These are phyloP conservation scores for Cyrtonyx montezumae DNA, from an alignment of 2,113 vertebrate species.

Conservation along the genomic window DNA sequence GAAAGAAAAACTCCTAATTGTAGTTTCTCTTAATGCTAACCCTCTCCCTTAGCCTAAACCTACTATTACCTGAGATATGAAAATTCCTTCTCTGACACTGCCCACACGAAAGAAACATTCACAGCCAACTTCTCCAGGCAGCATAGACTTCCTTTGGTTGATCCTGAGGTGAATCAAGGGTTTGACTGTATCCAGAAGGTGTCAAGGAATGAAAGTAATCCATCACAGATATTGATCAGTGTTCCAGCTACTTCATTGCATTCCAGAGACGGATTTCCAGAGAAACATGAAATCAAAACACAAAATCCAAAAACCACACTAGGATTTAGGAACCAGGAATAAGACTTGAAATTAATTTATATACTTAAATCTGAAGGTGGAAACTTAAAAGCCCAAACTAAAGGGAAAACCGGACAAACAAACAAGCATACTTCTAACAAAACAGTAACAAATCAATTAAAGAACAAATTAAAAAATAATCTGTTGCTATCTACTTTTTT, in stretches of 20 bases:
- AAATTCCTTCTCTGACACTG: neutral
- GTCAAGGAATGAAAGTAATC: neutral
- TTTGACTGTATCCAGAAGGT: rapidly evolving
- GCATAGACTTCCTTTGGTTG: neutral
- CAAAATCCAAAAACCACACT: neutral
- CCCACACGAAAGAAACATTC: neutral
- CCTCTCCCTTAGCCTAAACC: neutral
- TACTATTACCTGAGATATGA: neutral
- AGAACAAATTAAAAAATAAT: neutral
- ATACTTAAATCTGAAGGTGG: neutral
- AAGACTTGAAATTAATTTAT: neutral
- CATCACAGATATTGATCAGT: neutral
- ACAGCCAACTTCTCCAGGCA: neutral
- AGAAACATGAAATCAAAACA: neutral
- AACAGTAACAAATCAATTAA: neutral
- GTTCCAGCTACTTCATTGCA: neutral
- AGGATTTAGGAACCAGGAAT: neutral
- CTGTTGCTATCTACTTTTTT: neutral
- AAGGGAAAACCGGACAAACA: neutral
- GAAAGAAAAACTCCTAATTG: neutral
- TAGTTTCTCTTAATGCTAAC: neutral
- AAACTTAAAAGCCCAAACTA: neutral
- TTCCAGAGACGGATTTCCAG: neutral
- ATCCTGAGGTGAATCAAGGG: neutral
- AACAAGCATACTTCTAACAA: neutral